These are phyloP conservation scores for Craterocephalus amniculus DNA, from an alignment of 2,797 vertebrate species.

Conservation along the genomic window DNA sequence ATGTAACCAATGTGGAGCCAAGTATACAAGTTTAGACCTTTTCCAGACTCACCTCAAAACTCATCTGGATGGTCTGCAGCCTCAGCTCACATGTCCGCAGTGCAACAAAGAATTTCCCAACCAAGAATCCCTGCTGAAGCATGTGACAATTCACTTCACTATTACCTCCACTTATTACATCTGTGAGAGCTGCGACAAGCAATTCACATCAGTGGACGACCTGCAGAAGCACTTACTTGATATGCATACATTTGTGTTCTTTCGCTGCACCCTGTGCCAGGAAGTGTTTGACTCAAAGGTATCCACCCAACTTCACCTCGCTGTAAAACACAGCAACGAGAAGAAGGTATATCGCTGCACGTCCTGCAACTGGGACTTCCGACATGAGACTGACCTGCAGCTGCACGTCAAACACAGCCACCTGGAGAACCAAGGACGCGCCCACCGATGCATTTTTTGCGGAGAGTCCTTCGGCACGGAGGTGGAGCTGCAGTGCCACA, in stretches of 20 bases:
- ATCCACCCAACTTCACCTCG: slow-evolving; percentile 96
- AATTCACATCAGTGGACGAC: slow-evolving; percentile 97
- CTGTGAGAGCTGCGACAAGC: slow-evolving; percentile 99
- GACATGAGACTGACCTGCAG: slow-evolving; percentile 94
- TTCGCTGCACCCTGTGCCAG: slow-evolving; percentile 97
- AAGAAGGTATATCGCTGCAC: slow-evolving; percentile 97
- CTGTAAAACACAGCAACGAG: slow-evolving; percentile 98
- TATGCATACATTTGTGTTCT: slow-evolving; percentile 99
- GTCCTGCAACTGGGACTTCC: slow-evolving; percentile 98
- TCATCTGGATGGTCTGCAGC: slow-evolving; percentile 93
- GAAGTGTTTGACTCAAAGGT: slow-evolving; percentile 98
- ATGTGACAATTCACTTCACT: slow-evolving; percentile 96
- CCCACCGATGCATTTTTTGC: slow-evolving; percentile 98
- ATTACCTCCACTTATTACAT: slow-evolving; percentile 97
- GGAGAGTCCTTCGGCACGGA: slow-evolving; percentile 96
- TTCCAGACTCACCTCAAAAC: slow-evolving; percentile 99
- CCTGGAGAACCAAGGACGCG: slow-evolving; percentile 94
- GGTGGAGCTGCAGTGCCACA: slow-evolving; percentile 98
- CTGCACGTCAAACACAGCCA: slow-evolving; percentile 98
- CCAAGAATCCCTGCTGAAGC: slow-evolving; percentile 95
- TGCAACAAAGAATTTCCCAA: slow-evolving; percentile 98
- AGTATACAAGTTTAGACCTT: slow-evolving; percentile 94
- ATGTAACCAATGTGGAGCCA: slow-evolving; percentile 98
- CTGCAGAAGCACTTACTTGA: slow-evolving; percentile 97
- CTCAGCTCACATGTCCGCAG: slow-evolving; percentile 94